Evolutionary conservation across 1,140 invertebrate species (phyloP).

Genomic region (Sminthurinus signatus): DNA sequence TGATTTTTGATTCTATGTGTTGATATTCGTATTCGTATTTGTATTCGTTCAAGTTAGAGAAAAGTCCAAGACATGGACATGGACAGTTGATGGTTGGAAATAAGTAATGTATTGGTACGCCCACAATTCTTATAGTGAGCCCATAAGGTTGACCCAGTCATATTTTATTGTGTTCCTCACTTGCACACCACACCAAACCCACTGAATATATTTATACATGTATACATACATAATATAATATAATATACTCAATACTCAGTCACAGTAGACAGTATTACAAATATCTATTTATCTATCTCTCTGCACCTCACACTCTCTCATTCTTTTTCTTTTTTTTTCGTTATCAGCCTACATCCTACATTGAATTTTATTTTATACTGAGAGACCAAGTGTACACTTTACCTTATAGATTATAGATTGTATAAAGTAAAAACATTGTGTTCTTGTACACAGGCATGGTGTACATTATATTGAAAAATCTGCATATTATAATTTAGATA

Average conservation of each 20-base stretch:
- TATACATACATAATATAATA: not conserved
- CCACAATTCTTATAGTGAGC: too few species aligned
- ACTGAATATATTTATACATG: not conserved
- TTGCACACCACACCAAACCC: not conserved
- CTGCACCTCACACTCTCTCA: not conserved
- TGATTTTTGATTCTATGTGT: not conserved
- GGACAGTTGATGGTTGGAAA: not conserved
- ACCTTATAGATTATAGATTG: too few species aligned
- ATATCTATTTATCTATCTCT: not conserved
- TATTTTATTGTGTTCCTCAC: not conserved
- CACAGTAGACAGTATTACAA: not conserved
- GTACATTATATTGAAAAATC: too few species aligned
- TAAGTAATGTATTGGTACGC: slow-evolving; percentile 1
- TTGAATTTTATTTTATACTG: not conserved
- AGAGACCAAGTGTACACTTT: too few species aligned
- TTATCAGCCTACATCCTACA: not conserved
- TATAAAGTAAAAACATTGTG: too few species aligned
- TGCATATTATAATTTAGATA: not conserved
- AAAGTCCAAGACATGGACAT: not conserved
- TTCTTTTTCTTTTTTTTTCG: not conserved
- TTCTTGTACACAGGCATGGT: too few species aligned
- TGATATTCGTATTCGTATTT: not conserved
- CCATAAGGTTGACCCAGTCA: not conserved
- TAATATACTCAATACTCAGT: not conserved
- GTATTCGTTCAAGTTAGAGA: not conserved